A percentile compares a stretch with the other conserved stretches of the same genome.
These are phyloP conservation scores for Rallus limicola DNA, from an alignment of 2,113 vertebrate genomes.

Conservation along the genomic window DNA sequence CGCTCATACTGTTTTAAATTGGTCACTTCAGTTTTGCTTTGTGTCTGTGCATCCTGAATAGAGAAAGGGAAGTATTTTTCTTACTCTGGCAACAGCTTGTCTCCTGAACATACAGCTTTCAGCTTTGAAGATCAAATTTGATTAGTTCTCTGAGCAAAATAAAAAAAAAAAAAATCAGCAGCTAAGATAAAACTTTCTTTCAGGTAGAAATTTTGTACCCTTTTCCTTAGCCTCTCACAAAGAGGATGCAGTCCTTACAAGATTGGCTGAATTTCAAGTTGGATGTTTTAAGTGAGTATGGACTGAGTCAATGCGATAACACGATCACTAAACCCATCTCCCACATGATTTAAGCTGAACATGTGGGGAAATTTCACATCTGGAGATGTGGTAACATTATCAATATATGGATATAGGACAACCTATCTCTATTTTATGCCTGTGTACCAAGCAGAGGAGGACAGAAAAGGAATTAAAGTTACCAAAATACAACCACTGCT, in stretches of 20 bases:
- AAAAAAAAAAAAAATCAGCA: neutral
- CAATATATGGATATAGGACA: neutral
- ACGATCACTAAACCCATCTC: neutral
- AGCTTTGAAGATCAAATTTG: neutral
- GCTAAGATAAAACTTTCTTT: neutral
- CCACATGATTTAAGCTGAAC: neutral
- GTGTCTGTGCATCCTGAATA: neutral
- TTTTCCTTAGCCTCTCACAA: neutral
- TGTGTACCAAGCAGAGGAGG: neutral
- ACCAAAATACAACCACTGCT: neutral
- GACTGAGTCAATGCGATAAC: neutral
- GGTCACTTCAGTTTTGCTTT: conserved; percentile 12
- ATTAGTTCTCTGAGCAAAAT: conserved; percentile 12
- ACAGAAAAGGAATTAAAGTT: neutral
- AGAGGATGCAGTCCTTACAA: neutral
- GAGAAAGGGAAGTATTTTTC: conserved; percentile 20
- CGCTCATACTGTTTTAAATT: neutral
- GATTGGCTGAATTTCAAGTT: neutral
- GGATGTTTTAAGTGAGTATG: neutral
- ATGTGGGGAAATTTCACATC: neutral
- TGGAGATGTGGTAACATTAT: neutral
- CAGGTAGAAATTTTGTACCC: neutral
- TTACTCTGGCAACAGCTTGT: neutral
- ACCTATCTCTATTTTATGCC: neutral
- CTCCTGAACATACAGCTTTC: neutral